These are phyloP conservation scores for Hypercompe scribonia DNA, from an alignment of 2,888 invertebrate species.

Conservation along the genomic window DNA sequence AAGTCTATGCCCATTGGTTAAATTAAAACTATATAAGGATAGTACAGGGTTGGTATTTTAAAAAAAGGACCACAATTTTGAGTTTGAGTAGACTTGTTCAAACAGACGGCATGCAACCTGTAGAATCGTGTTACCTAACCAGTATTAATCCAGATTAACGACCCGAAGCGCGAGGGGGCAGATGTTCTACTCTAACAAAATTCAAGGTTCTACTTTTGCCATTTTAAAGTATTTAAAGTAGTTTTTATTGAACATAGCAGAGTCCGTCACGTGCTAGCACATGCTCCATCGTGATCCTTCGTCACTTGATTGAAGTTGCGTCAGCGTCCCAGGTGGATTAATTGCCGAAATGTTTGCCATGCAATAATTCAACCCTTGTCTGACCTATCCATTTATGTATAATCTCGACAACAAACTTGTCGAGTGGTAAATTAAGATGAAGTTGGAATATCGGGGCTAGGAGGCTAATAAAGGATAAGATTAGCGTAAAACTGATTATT, in stretches of 20 bases:
- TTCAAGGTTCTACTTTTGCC: too few species aligned
- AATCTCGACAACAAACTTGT: slow-evolving; percentile 32
- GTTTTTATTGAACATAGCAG: background rate
- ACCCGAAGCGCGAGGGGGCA: too few species aligned
- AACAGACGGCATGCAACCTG: too few species aligned
- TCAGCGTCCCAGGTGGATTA: slow-evolving; percentile 16
- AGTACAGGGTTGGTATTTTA: too few species aligned
- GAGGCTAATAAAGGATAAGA: background rate
- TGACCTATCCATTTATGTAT: slow-evolving; percentile 30
- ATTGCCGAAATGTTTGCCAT: slow-evolving; percentile 30
- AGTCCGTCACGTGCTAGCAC: background rate
- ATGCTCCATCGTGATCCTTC: background rate
- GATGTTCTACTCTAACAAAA: too few species aligned
- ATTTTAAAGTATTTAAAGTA: background rate
- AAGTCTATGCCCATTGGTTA: too few species aligned
- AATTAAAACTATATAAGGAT: too few species aligned
- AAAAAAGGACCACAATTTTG: too few species aligned
- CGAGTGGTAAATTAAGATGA: slow-evolving; percentile 30
- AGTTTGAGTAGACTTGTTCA: too few species aligned
- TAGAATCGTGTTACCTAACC: too few species aligned
- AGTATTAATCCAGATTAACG: too few species aligned
- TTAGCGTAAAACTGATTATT: too few species aligned
- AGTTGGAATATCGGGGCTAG: background rate
- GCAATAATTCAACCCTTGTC: slow-evolving; percentile 41
- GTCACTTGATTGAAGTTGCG: slow-evolving; percentile 9